These are phyloP conservation scores for Parazoanthus darwini DNA, from an alignment of 92 coral and sea anemone genomes.

Conservation along the genomic window DNA sequence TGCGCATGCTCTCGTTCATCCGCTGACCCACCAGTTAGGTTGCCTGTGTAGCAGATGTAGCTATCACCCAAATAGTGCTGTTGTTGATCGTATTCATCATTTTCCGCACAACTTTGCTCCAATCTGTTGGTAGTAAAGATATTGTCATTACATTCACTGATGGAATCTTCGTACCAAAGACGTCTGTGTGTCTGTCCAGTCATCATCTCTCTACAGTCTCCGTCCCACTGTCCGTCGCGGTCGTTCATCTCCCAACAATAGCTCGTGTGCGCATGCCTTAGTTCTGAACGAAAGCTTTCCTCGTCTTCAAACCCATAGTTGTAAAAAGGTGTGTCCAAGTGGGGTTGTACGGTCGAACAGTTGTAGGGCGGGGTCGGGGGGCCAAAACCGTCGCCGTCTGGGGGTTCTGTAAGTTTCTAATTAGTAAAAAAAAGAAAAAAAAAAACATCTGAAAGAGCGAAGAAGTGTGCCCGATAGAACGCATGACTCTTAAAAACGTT, in stretches of 20 bases:
- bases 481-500: too few relatives aligned
- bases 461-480: neutral
- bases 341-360: neutral
- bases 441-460: too few relatives aligned
- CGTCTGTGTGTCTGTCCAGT: conserved; percentile 19
- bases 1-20: neutral
- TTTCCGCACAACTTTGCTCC: conserved; percentile 11
- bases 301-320: conserved; percentile 32
- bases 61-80: neutral
- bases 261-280: neutral
- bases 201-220: neutral
- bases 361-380: neutral
- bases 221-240: neutral
- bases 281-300: conserved; percentile 12
- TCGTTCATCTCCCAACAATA: conserved; percentile 15
- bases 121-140: conserved; percentile 34
- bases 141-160: conserved; percentile 14
- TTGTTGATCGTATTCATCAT: neutral
- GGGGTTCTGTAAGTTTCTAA: neutral
- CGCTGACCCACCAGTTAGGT: neutral
- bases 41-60: neutral
- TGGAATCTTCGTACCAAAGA: conserved; percentile 26
- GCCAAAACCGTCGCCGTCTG: neutral
- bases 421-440: neutral
- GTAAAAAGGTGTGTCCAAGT: conserved; percentile 10